phyloP scores from a whole-genome alignment of 2,113 vertebrate genomes.

The Saccopteryx leptura region DNA sequence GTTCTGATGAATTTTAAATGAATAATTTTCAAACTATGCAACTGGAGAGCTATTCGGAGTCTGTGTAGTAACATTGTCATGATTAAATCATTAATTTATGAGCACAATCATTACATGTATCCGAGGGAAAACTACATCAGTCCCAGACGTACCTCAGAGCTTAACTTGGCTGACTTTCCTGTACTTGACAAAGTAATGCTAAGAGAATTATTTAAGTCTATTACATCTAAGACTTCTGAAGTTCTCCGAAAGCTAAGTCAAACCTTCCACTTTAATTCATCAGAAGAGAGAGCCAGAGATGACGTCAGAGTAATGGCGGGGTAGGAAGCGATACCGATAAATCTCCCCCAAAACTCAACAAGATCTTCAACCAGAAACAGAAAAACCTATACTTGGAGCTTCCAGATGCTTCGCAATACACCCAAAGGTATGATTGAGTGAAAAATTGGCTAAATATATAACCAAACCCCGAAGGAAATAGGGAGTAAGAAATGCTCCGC shows the following conservation, averaged over 20 bases:
- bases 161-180: conserved; percentile 69
- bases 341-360: too few species aligned
- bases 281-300: conserved; percentile 46
- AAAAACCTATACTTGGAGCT: too few species aligned
- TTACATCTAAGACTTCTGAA: conserved; percentile 57
- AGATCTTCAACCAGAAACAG: too few species aligned
- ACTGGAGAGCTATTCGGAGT: conserved; percentile 21
- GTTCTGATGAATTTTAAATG: conserved; percentile 19
- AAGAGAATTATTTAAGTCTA: conserved; percentile 60
- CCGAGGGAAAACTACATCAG: conserved; percentile 29
- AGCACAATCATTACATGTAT: conserved; percentile 16
- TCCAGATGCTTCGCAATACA: too few species aligned
- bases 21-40: conserved; percentile 36
- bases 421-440: too few species aligned
- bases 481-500: too few species aligned
- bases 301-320: too few species aligned
- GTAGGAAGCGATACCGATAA: too few species aligned
- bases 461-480: too few species aligned
- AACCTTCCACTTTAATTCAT: conserved; percentile 59
- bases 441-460: too few species aligned
- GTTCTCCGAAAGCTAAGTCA: conserved; percentile 43
- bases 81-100: conserved; percentile 67
- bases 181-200: conserved; percentile 61
- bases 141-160: conserved; percentile 57
- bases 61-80: conserved; percentile 8